Evolutionary conservation across 1,140 invertebrate genomes (phyloP).

Genomic region (Heliconius eleuchia): DNA sequence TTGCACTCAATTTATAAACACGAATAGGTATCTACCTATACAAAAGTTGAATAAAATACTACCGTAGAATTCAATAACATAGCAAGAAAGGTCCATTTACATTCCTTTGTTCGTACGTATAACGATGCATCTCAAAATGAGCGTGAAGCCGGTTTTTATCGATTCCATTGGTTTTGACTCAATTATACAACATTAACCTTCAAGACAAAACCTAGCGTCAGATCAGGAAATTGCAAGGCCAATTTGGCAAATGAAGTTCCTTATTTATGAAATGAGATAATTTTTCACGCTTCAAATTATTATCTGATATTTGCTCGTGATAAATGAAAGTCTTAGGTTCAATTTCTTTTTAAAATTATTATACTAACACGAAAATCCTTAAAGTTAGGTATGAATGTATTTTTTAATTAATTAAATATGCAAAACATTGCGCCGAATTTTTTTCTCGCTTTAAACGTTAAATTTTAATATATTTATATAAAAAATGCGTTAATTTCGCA

Average conservation of each 20-base stretch:
- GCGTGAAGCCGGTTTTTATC: slow-evolving; percentile 14
- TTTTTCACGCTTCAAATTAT: neutral
- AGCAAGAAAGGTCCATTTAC: neutral
- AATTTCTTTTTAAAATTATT: no score
- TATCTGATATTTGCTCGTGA: neutral
- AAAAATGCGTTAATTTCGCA: no score
- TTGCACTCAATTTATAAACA: neutral
- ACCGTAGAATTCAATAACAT: neutral
- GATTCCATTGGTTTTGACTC: neutral
- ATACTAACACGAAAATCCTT: no score
- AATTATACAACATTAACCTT: slow-evolving; percentile 10
- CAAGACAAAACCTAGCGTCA: neutral
- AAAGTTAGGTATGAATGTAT: no score
- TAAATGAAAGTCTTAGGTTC: neutral
- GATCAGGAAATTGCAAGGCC: slow-evolving; percentile 8
- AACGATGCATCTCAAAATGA: slow-evolving; percentile 13
- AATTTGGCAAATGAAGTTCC: slow-evolving; percentile 2
- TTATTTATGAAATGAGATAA: neutral
- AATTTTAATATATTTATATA: no score
- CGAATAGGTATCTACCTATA: neutral
- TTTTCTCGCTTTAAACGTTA: no score
- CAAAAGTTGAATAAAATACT: neutral
- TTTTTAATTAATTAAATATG: no score
- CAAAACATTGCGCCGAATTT: no score
- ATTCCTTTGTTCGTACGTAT: slow-evolving; percentile 2